Percentiles rank a stretch among this genome's conserved stretches.
phyloP scores from a whole-genome alignment of 2,888 invertebrate genomes.

The Chymomyza caudatula region DNA sequence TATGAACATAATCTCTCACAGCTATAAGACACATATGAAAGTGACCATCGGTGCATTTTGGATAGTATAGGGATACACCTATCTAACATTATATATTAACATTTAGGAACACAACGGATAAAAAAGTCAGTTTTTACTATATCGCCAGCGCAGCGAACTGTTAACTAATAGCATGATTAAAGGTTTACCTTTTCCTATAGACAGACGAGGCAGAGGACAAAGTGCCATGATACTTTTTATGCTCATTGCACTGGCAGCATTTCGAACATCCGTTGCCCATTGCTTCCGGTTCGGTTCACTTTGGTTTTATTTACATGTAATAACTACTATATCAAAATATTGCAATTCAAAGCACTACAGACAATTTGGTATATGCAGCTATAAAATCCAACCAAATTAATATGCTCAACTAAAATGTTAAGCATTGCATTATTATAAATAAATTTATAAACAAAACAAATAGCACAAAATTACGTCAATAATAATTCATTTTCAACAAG shows the following conservation, averaged over 20 bases:
- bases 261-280: slow-evolving; percentile 79
- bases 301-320: slow-evolving; percentile 1
- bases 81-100: too few relatives aligned
- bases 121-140: too few relatives aligned
- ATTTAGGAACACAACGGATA: too few relatives aligned
- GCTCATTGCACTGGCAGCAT: slow-evolving; percentile 77
- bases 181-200: slow-evolving; percentile 76
- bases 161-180: not conserved
- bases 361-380: not conserved
- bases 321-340: not conserved
- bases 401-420: slow-evolving; percentile 9
- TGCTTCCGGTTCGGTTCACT: slow-evolving; percentile 21
- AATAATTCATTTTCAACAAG: slow-evolving; percentile 59
- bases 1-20: too few relatives aligned
- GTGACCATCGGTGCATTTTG: too few relatives aligned
- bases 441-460: slow-evolving; percentile 20
- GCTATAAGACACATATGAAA: too few relatives aligned
- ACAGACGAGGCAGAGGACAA: slow-evolving; percentile 77
- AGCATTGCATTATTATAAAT: slow-evolving; percentile 48
- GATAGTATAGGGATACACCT: too few relatives aligned
- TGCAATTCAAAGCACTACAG: not conserved
- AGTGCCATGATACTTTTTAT: slow-evolving; percentile 74
- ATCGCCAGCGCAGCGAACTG: too few relatives aligned
- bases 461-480: slow-evolving; percentile 42
- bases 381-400: not conserved